phyloP scores from a whole-genome alignment of 2,113 vertebrate species.

The Dipodomys ordii region DNA sequence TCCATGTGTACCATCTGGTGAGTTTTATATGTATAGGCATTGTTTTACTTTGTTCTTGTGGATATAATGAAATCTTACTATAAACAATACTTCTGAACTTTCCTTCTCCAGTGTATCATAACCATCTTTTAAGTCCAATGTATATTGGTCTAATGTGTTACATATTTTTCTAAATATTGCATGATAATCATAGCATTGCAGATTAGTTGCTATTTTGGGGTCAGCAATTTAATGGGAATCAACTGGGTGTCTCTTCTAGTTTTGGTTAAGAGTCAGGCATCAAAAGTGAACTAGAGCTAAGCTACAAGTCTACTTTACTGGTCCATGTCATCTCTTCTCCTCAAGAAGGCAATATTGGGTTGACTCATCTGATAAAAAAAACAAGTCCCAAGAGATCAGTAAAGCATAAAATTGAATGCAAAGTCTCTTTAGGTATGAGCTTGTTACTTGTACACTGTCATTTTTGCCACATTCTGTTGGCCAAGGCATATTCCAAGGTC shows the following conservation, averaged over 20 bases:
- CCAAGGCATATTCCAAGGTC: neutral
- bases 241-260: neutral
- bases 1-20: neutral
- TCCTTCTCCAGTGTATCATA: constrained; percentile 21
- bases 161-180: neutral
- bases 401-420: neutral
- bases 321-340: neutral
- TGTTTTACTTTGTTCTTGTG: constrained; percentile 44
- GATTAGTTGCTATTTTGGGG: neutral
- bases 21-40: constrained; percentile 19
- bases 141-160: neutral
- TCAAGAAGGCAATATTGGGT: neutral
- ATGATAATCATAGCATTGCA: constrained; percentile 7
- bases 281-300: neutral
- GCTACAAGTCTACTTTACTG: neutral
- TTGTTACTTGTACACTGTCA: neutral
- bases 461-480: neutral
- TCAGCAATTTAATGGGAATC: neutral
- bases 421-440: neutral
- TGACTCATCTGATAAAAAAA: neutral
- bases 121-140: constrained; percentile 9
- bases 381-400: neutral
- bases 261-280: neutral
- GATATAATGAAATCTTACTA: constrained; percentile 15
- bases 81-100: constrained; percentile 43